Percentiles rank a stretch among this genome's conserved stretches.
These are phyloP conservation scores for Dascillus cervinus DNA, from an alignment of 2,888 invertebrate genomes.

Conservation along the genomic window DNA sequence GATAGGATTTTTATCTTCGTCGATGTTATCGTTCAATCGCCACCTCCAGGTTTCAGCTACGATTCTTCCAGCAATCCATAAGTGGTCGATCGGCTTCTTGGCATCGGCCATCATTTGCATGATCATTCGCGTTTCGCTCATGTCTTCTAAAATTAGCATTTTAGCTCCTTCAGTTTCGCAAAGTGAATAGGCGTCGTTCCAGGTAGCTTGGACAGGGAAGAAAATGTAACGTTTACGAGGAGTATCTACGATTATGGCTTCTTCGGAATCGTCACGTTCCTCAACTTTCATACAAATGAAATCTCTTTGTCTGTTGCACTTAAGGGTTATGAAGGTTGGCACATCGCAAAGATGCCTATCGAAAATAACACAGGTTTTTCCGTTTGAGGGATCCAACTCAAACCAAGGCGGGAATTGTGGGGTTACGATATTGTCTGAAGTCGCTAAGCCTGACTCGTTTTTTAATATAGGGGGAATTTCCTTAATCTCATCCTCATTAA, in stretches of 20 bases:
- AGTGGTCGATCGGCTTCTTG: slow-evolving; percentile 34
- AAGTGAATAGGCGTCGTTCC: slow-evolving; percentile 18
- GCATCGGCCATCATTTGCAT: slow-evolving; percentile 12
- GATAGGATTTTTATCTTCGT: not conserved
- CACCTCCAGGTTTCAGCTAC: slow-evolving; percentile 15
- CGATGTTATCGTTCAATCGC: slow-evolving; percentile 11
- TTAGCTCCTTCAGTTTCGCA: slow-evolving; percentile 4
- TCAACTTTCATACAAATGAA: slow-evolving; percentile 44
- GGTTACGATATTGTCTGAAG: slow-evolving; percentile 21
- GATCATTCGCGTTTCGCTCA: slow-evolving; percentile 7
- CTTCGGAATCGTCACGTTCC: not conserved
- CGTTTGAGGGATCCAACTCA: slow-evolving; percentile 15
- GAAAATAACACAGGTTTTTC: slow-evolving; percentile 45
- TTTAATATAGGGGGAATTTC: slow-evolving; percentile 14
- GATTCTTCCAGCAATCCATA: slow-evolving; percentile 44
- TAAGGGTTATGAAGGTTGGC: slow-evolving; percentile 44
- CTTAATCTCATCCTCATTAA: slow-evolving; percentile 24
- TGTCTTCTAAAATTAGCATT: slow-evolving; percentile 7
- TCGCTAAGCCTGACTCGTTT: slow-evolving; percentile 1
- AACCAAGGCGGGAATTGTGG: slow-evolving; percentile 22
- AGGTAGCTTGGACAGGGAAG: slow-evolving; percentile 24
- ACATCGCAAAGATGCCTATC: slow-evolving; percentile 43
- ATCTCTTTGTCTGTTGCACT: slow-evolving; percentile 46
- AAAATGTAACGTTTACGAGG: slow-evolving; percentile 22
- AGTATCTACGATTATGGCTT: not conserved